Base-by-base conservation (phyloP, 2,888 invertebrate genomes). In the Sialis fuliginosa region DNA sequence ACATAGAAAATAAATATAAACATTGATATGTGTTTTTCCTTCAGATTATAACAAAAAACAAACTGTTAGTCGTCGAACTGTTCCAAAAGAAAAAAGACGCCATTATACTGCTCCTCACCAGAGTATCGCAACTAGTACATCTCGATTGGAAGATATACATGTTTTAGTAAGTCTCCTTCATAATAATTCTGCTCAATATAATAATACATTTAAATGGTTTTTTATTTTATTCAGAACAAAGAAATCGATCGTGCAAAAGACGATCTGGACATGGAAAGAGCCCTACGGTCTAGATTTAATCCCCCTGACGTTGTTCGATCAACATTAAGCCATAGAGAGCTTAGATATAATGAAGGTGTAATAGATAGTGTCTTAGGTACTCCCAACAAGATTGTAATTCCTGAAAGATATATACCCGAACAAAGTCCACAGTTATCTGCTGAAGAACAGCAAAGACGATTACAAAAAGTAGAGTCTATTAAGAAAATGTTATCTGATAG, bases 321-420 rank as follows among this genome's bases (percentile, higher is more conserved):
- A 0, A 88, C 90, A 1, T 61, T 88, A 50, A 72, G 72, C 53
- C 72, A 66, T 52, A 71, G 70, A 54, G 79, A 79, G 57, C 66
- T 75, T 47, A 76, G 79, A 52, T 78, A 79, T 57, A 84, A 82
- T 47, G 81, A 83, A 58, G 79, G 76, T 54, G 87, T 90, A 42
- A 91, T 92, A 53, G 92, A 92, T 62, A 82, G 79, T 61, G 69
- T 92, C 57, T 68, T 92, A 33, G 83, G 85, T 43, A 83, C 88
- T 10, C 92, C 92, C 9, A 84, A 84, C 63, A 91, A 91, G 69
- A 91, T 92, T 54, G 70, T 82, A 51, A 92, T 92, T 56, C 92
- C 92, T 0, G 91, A 92, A 66, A 74, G 92, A 54, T 92, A 92
- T 59, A 82, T 91, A 55, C 90, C 91, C 22, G 91, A 92, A 63